Evolutionary conservation across 2,797 vertebrate species (phyloP), one percentile per base, ranked within the genome.

Genomic region (Potorous gilbertii): DNA sequence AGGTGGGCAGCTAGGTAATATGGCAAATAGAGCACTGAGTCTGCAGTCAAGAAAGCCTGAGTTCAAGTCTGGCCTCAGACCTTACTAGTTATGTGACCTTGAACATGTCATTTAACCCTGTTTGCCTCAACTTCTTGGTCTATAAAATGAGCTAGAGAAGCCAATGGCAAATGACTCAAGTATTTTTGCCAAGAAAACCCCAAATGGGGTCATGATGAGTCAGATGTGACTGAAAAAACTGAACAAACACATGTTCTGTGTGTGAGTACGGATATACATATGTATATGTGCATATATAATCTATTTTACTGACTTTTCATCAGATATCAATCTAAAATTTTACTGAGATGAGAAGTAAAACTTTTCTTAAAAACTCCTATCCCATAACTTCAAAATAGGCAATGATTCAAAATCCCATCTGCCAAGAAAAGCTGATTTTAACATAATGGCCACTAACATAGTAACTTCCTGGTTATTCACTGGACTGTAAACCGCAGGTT

Each of bases 401-500:
- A 93, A 50, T 57, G 40, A 57, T 46, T 92, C 90, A 74, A 91
- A 96, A 95, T 34, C 5, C 31, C 91, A 91, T 21, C 52, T 96
- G 91, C 90, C 9, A 18, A 95, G 94, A 14, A 34, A 81, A 94
- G 18, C 59, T 9, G 4, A 89, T 54, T 95, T 56, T 74, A 96
- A 94, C 11, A 89, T 94, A 62, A 62, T 62, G 93, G 6, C 89
- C 28, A 91, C 31, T 92, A 62, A 91, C 0, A 93, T 16, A 97
- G 40, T 62, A 92, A 66, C 57, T 59, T 96, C 14, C 21, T 0
- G 55, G 21, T 92, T 55, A 90, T 34, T 62, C 92, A 94, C 90
- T 91, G 93, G 95, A 93, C 50, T 91, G 54, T 16, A 6, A 91
- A 94, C 96, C 50, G 94, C 87, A 95, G 89, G n/a, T 9, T 3